Percentiles rank a stretch among this genome's conserved stretches.
Evolutionary conservation across 1,140 invertebrate species (phyloP).

Genomic region (Drosophila prosaltans): DNA sequence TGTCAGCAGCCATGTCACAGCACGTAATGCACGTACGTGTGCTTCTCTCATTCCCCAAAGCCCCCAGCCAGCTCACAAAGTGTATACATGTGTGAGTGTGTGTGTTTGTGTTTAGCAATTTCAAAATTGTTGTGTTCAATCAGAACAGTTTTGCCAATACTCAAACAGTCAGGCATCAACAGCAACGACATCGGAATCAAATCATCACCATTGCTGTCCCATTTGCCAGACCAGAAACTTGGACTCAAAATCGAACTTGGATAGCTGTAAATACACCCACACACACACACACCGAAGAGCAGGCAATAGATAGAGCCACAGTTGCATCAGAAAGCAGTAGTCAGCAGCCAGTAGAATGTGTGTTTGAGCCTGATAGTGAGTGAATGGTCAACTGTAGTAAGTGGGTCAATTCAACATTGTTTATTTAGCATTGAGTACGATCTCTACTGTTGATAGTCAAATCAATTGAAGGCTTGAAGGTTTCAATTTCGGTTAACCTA

Average conservation of each 20-base stretch:
- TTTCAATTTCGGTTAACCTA: too few relatives aligned
- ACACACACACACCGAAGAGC: not conserved
- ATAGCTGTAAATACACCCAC: conserved; percentile 6
- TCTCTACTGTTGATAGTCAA: not conserved
- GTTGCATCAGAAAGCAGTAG: conserved; percentile 19
- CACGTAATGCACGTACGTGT: conserved; percentile 69
- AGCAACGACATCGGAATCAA: conserved; percentile 37
- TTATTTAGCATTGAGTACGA: conserved; percentile 32
- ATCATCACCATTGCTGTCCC: conserved; percentile 38
- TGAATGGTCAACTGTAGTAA: conserved; percentile 34
- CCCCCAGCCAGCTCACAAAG: too few relatives aligned
- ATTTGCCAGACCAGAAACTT: conserved; percentile 14
- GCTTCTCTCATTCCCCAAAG: conserved; percentile 13
- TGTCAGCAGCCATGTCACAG: conserved; percentile 62
- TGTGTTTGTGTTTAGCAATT: conserved; percentile 65
- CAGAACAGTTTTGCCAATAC: conserved; percentile 58
- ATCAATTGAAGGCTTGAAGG: too few relatives aligned
- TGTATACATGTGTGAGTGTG: conserved; percentile 15
- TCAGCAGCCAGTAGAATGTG: conserved; percentile 23
- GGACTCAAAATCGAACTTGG: conserved; percentile 5
- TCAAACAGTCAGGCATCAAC: conserved; percentile 31
- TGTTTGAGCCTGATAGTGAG: conserved; percentile 40
- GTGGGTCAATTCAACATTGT: conserved; percentile 40
- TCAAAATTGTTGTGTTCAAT: conserved; percentile 79
- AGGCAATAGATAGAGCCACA: not conserved